Evolutionary conservation across 2,113 vertebrate genomes (phyloP).

Genomic region (Oriolus oriolus): DNA sequence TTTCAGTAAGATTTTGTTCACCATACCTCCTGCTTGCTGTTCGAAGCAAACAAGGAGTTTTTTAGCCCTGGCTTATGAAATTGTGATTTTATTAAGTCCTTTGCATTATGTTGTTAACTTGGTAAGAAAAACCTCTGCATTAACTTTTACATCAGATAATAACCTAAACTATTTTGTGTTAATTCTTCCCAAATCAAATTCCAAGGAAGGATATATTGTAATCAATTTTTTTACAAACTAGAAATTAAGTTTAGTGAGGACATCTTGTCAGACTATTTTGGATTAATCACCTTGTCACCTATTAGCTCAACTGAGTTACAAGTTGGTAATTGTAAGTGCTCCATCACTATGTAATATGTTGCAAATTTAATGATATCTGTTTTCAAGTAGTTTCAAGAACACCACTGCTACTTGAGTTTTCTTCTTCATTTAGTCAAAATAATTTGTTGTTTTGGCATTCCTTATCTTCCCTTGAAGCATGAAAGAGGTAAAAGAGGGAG

Average conservation of each 20-base stretch:
- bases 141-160: conserved; percentile 31
- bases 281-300: not conserved
- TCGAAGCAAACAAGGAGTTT: not conserved
- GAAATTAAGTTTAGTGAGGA: conserved; percentile 16
- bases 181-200: conserved; percentile 18
- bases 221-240: not conserved
- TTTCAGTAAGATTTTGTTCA: conserved; percentile 45
- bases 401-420: not conserved
- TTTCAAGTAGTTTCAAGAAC: not conserved
- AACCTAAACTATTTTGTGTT: not conserved
- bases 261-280: not conserved
- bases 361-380: not conserved
- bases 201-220: not conserved
- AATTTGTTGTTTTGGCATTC: not conserved
- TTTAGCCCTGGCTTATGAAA: conserved; percentile 50
- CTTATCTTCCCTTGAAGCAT: not conserved
- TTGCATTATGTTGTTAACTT: conserved; percentile 5
- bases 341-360: not conserved
- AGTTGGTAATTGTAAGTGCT: not conserved
- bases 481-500: not conserved
- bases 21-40: conserved; percentile 3
- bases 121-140: conserved; percentile 25
- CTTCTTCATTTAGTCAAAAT: not conserved
- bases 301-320: not conserved
- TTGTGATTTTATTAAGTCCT: not conserved